Base-by-base conservation (phyloP, 2,888 invertebrate species). In the Lepidocyrtinus sp. region DNA sequence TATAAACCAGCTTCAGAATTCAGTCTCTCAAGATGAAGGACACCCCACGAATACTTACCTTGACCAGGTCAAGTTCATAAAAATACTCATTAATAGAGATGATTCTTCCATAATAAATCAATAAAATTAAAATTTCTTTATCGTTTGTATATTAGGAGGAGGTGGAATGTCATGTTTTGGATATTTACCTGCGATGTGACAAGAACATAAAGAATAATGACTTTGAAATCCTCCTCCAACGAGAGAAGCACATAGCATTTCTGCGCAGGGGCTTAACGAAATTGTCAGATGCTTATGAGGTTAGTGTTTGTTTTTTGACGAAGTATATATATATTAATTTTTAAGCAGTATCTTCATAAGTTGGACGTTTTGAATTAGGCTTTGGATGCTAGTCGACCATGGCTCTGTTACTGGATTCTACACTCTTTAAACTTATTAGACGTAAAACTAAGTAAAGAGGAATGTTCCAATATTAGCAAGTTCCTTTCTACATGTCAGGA, bases 381-480 rank as follows among this genome's bases (percentile, higher is more conserved):
- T 88, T 90, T 99, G 84, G 99, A 99, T 91, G 95, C 96, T 9
- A 98, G 98, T 89, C 92, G 98, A 87, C 94, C 99, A 5, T 99
- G 99, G 99, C 90, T 99, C 82, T 93, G 96, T 87, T 99, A 98
- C 88, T 99, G 99, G 99, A 96, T 96, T 83, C 89, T 98, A 45
- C 97, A 99, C 90, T 93, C 96, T 2, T 90, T 99, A 46, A 93
- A 95, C 88, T 90, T 98, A 83, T 89, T 97, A 45, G 93, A 92
- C 82, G 91, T 92, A 83, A 90, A 90, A 77, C 89, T 95, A 75
- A 90, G 91, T 9, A 90, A 91, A 45, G 90, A 90, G 25, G 89
- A 90, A 9, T 90, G 91, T 82, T 89, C 90, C 46, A 89, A 90
- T 74, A 90, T 93, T 77, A 90, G 91, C 17, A 88, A 90, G 68